phyloP scores from a whole-genome alignment of 2,888 invertebrate species.

The Epirrhoe tristata region DNA sequence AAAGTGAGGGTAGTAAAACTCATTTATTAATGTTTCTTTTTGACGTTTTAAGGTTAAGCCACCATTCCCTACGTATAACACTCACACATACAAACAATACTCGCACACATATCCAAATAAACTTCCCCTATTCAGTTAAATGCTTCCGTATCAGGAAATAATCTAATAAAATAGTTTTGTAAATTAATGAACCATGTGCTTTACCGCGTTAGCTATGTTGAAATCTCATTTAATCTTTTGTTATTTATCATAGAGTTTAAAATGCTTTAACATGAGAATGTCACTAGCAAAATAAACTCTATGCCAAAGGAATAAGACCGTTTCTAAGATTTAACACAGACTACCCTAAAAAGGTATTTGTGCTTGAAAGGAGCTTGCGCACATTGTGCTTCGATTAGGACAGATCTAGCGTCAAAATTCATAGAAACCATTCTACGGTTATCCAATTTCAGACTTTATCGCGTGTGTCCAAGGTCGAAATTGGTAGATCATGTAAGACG shows the following conservation, averaged over 20 bases:
- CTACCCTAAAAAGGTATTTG: constrained; percentile 21
- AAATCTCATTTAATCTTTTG: constrained; percentile 8
- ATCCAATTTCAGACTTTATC: constrained; percentile 16
- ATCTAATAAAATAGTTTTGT: constrained; percentile 39
- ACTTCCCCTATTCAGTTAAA: constrained; percentile 67
- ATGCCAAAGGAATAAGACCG: constrained; percentile 10
- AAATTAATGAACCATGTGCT: constrained; percentile 60
- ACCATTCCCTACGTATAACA: constrained; percentile 20
- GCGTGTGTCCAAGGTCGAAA: constrained; percentile 12
- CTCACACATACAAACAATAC: constrained; percentile 33
- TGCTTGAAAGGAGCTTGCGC: constrained; percentile 23
- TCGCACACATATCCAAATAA: constrained; percentile 54
- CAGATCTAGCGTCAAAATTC: constrained; percentile 21
- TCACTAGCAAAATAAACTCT: constrained; percentile 1
- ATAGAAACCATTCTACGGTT: background rate
- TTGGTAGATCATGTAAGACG: constrained; percentile 9
- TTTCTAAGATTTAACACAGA: constrained; percentile 6
- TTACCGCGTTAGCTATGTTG: constrained; percentile 13
- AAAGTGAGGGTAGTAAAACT: constrained; percentile 7
- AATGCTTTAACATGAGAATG: background rate
- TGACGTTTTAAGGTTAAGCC: constrained; percentile 23
- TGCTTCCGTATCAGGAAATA: constrained; percentile 66
- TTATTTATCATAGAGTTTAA: constrained; percentile 1
- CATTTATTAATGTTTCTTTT: background rate
- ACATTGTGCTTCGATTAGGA: constrained; percentile 20